These are phyloP conservation scores for Drosophila bocki DNA, from an alignment of 1,140 invertebrate species.

Conservation along the genomic window DNA sequence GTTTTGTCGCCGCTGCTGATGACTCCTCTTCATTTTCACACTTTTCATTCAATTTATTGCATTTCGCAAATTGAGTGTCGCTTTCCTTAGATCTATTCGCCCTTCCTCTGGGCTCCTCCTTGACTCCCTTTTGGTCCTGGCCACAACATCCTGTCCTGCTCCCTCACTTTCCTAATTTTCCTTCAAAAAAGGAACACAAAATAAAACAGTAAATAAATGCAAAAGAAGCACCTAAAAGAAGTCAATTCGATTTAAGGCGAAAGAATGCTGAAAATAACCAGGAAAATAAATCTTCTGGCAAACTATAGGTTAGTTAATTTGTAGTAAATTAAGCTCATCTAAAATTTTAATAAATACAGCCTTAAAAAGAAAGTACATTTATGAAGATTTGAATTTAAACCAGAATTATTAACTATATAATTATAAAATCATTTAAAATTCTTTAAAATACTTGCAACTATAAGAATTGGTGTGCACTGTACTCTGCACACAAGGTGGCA, in stretches of 20 bases:
- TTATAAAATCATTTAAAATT: background rate
- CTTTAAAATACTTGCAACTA: background rate
- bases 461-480: background rate
- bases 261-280: background rate
- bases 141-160: slow-evolving; percentile 7
- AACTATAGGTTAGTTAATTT: background rate
- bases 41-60: slow-evolving; percentile 83
- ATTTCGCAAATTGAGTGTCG: slow-evolving; percentile 80
- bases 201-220: slow-evolving; percentile 12
- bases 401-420: background rate
- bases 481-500: no score
- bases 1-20: slow-evolving; percentile 55
- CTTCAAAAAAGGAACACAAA: slow-evolving; percentile 7
- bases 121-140: background rate
- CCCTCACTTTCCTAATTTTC: slow-evolving; percentile 38
- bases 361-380: background rate
- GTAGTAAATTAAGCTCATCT: background rate
- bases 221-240: slow-evolving; percentile 17
- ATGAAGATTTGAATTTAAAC: background rate
- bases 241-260: slow-evolving; percentile 28
- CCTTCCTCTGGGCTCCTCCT: background rate
- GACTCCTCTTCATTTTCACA: slow-evolving; percentile 82
- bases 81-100: slow-evolving; percentile 66
- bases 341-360: background rate
- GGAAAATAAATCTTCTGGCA: background rate